Percentiles rank a stretch among this genome's conserved stretches.
Conservation (phyloP, 1,140 invertebrate genomes). For the Drosophila bifasciata region DNA sequence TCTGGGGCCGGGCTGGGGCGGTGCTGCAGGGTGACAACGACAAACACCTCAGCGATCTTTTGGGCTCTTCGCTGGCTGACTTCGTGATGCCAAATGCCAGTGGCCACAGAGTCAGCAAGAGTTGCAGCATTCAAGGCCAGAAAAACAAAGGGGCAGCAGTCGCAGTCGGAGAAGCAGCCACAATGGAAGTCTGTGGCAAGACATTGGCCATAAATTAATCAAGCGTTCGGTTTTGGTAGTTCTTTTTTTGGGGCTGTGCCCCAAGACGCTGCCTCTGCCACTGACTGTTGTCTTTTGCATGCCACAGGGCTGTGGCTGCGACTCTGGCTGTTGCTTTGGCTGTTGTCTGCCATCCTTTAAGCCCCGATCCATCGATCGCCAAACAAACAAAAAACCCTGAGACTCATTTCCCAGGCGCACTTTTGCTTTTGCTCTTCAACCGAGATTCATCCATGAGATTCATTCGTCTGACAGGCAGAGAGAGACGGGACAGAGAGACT, state of each 20-base stretch:
- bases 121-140: slow-evolving; percentile 71
- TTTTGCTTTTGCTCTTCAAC: slow-evolving; percentile 41
- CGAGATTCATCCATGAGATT: slow-evolving; percentile 39
- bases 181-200: slow-evolving; percentile 52
- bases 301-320: slow-evolving; percentile 23
- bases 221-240: slow-evolving; percentile 44
- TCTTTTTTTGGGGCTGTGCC: slow-evolving; percentile 39
- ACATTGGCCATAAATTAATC: slow-evolving; percentile 72
- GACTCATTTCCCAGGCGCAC: slow-evolving; percentile 53
- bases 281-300: slow-evolving; percentile 53
- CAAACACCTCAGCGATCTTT: slow-evolving; percentile 28
- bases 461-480: slow-evolving; percentile 50
- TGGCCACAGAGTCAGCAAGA: slow-evolving; percentile 33
- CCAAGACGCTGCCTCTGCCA: slow-evolving; percentile 5
- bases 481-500: no score
- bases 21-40: slow-evolving; percentile 50
- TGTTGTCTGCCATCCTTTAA: not conserved
- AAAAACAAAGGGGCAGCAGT: slow-evolving; percentile 35
- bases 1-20: no score
- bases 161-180: slow-evolving; percentile 36
- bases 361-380: no score
- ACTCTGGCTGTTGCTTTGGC: not conserved
- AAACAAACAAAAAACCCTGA: no score
- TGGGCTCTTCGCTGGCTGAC: slow-evolving; percentile 19
- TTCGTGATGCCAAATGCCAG: slow-evolving; percentile 67